A percentile compares a stretch with the other conserved stretches of the same genome.
phyloP scores from a whole-genome alignment of 2,113 vertebrate species.

The Bos javanicus region DNA sequence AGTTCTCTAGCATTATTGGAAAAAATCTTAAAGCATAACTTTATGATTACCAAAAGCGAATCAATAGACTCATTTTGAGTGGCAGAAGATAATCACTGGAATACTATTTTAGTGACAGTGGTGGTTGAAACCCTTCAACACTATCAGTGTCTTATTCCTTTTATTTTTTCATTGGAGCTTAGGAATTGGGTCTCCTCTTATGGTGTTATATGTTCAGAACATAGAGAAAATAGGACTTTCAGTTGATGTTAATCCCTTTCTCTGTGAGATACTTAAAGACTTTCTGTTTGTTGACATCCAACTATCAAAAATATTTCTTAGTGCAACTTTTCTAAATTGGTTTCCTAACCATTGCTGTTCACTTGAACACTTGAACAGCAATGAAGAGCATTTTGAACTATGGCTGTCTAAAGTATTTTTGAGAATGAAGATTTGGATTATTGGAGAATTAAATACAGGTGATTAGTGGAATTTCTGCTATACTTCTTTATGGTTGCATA shows the following conservation, averaged over 20 bases:
- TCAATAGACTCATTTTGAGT: background rate
- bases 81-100: background rate
- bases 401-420: background rate
- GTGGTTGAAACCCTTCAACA: background rate
- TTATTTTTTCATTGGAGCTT: background rate
- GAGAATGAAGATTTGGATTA: background rate
- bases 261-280: background rate
- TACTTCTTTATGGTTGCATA: background rate
- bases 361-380: background rate
- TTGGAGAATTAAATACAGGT: background rate
- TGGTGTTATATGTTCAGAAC: background rate
- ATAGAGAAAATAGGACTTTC: background rate
- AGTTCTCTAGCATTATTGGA: background rate
- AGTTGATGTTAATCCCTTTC: background rate
- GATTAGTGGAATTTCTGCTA: conserved; percentile 10
- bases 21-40: background rate
- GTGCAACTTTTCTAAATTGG: background rate
- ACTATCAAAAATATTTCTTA: background rate
- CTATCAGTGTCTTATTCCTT: background rate
- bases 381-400: background rate
- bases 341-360: background rate
- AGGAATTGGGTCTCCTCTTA: background rate
- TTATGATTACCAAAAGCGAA: background rate
- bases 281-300: background rate
- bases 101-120: background rate